These are phyloP conservation scores for Diabrotica balteata DNA, from an alignment of 2,888 invertebrate species.

Conservation along the genomic window DNA sequence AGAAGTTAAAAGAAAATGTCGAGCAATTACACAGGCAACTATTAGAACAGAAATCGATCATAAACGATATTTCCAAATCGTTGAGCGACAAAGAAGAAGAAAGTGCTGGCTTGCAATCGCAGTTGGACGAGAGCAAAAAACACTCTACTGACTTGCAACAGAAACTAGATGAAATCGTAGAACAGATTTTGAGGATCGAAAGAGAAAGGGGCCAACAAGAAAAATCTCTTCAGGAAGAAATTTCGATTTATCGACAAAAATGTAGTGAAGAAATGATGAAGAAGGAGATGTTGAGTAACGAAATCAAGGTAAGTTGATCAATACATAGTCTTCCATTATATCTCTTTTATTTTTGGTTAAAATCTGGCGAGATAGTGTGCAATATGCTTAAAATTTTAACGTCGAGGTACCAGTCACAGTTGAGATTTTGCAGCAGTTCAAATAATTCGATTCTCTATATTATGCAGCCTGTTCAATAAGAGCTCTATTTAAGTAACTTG, in stretches of 20 bases:
- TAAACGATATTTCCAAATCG: constrained; percentile 63
- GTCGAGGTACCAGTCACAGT: too few species aligned
- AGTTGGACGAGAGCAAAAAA: constrained; percentile 55
- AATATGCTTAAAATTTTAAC: too few species aligned
- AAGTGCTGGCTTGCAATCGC: constrained; percentile 63
- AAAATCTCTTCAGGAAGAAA: constrained; percentile 56
- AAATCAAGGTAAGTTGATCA: constrained; percentile 55
- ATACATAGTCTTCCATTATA: not conserved
- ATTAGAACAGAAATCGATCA: constrained; percentile 69
- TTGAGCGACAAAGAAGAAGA: constrained; percentile 65
- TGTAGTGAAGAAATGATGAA: constrained; percentile 61
- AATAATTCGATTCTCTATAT: too few species aligned
- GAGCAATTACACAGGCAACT: constrained; percentile 72
- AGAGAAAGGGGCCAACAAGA: constrained; percentile 58
- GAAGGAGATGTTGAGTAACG: constrained; percentile 64
- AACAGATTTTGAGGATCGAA: constrained; percentile 56
- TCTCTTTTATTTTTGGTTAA: not conserved
- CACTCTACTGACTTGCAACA: constrained; percentile 56
- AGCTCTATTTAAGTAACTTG: too few species aligned
- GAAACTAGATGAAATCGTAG: constrained; percentile 56
- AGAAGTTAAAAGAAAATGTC: constrained; percentile 68
- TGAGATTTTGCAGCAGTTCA: too few species aligned
- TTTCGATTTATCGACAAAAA: constrained; percentile 47
- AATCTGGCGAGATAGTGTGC: too few species aligned
- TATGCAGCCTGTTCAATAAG: too few species aligned